Base-by-base conservation (phyloP, 2,888 invertebrate species). In the Argyra leucocephala region DNA sequence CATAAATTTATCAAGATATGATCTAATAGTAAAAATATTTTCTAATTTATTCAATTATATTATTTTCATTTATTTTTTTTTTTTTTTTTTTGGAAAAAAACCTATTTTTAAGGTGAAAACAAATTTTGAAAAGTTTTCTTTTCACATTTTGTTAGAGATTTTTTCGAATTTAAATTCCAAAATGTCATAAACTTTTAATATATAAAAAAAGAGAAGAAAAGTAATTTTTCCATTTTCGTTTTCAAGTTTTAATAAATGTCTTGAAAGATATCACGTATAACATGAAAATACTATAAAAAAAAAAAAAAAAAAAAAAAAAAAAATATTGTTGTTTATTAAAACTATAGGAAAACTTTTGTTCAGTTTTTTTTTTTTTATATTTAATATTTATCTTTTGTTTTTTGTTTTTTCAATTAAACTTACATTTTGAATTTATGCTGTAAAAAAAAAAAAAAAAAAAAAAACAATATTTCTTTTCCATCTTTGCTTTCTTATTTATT, bases 101-200 rank as follows among this genome's bases (percentile, higher is more conserved):
- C 12, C 31, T 10, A 6, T n/a, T n/a, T n/a, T n/a, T n/a, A 31
- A 31, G 31, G 31, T 31, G 9, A 31, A 31, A 31, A 31, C 1
- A 31, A 31, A 31, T 4, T 7, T 31, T 10, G 31, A 31, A 31
- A 31, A 31, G 3, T 31, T 31, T 31, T 31, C 31, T 31, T 31
- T 31, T 31, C 9, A 4, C 12, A 4, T 31, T 12, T 31, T 31
- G n/a, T n/a, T n/a, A n/a, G 12, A 31, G 31, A 31, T 31, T 31
- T 31, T 48, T 48, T 48, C 37, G 3, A 15, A 48, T 48, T 48
- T 18, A 48, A 48, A 48, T 48, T 48, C 48, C 12, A 48, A 48
- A n/a, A 48, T 48, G 48, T 48, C 48, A 48, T 48, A 48, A 48
- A 48, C 48, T 48, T 48, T 48, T 48, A 48, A 48, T 48, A 48